phyloP scores from a whole-genome alignment of 2,888 invertebrate genomes.

The Baccha elongata region DNA sequence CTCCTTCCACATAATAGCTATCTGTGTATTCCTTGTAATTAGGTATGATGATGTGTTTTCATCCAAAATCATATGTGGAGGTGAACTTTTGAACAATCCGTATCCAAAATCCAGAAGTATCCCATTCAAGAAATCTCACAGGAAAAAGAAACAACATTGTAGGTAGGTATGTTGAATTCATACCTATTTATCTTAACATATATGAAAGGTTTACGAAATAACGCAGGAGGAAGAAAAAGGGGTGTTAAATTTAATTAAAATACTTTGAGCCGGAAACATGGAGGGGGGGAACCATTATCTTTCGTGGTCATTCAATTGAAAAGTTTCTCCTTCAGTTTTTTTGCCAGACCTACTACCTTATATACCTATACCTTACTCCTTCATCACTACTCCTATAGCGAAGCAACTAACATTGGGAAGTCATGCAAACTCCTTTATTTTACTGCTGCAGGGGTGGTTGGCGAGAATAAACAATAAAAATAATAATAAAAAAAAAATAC shows the following conservation, averaged over 20 bases:
- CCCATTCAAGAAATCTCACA: constrained; percentile 26
- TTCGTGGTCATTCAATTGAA: constrained; percentile 73
- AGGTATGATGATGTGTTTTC: constrained; percentile 61
- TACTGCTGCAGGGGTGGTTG: constrained; percentile 5
- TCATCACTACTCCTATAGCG: constrained; percentile 20
- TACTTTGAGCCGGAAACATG: constrained; percentile 58
- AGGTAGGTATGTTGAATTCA: neutral
- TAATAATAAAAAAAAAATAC: constrained; percentile 28
- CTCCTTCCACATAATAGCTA: neutral
- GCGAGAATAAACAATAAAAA: constrained; percentile 38
- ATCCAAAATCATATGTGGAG: constrained; percentile 48
- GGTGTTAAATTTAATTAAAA: constrained; percentile 70
- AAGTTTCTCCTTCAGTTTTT: constrained; percentile 62
- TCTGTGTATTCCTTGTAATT: constrained; percentile 45
- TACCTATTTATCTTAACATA: neutral
- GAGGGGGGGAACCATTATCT: constrained; percentile 60
- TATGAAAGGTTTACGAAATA: neutral
- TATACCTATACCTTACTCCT: neutral
- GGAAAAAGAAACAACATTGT: neutral
- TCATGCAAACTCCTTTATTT: constrained; percentile 60
- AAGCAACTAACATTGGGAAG: constrained; percentile 55
- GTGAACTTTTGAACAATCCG: constrained; percentile 44
- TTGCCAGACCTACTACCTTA: constrained; percentile 14
- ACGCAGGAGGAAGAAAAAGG: neutral
- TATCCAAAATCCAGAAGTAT: constrained; percentile 16